phyloP scores from a whole-genome alignment of 2,888 invertebrate genomes.

The Andricus curvator region DNA sequence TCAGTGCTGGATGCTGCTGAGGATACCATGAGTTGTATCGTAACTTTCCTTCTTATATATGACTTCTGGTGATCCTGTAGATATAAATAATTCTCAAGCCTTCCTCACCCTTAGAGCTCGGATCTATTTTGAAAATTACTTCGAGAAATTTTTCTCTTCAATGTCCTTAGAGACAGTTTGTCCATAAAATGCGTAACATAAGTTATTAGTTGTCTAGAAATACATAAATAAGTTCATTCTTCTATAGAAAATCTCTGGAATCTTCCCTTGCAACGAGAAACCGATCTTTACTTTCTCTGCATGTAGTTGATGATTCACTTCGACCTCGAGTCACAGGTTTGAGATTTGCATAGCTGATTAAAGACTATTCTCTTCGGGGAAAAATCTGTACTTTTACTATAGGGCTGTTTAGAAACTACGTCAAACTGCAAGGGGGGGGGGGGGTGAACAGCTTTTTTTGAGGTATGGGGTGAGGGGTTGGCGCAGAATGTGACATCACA shows the following conservation, averaged over 20 bases:
- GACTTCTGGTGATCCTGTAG: conserved; percentile 30
- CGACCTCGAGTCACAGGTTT: conserved; percentile 49
- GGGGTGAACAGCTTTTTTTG: too few species aligned
- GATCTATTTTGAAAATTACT: conserved; percentile 18
- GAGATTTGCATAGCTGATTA: conserved; percentile 67
- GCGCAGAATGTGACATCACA: too few species aligned
- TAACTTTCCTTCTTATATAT: conserved; percentile 30
- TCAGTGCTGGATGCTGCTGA: conserved; percentile 53
- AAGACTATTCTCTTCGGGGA: conserved; percentile 65
- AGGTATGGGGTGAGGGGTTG: too few species aligned
- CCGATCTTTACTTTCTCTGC: conserved; percentile 27
- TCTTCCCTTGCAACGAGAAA: background rate
- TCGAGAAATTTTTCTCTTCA: background rate
- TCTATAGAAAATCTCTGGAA: conserved; percentile 11
- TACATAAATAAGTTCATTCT: conserved; percentile 3
- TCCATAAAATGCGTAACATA: background rate
- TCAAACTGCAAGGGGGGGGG: too few species aligned
- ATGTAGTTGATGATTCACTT: conserved; percentile 2
- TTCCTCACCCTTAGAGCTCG: background rate
- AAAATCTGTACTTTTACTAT: conserved; percentile 41
- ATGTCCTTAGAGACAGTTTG: background rate
- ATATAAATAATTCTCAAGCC: conserved; percentile 25
- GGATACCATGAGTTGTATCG: conserved; percentile 20
- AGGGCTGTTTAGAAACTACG: too few species aligned
- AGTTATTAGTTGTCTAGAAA: background rate